These are phyloP conservation scores for Cephus pulcher DNA, from an alignment of 2,888 invertebrate species.

Conservation along the genomic window DNA sequence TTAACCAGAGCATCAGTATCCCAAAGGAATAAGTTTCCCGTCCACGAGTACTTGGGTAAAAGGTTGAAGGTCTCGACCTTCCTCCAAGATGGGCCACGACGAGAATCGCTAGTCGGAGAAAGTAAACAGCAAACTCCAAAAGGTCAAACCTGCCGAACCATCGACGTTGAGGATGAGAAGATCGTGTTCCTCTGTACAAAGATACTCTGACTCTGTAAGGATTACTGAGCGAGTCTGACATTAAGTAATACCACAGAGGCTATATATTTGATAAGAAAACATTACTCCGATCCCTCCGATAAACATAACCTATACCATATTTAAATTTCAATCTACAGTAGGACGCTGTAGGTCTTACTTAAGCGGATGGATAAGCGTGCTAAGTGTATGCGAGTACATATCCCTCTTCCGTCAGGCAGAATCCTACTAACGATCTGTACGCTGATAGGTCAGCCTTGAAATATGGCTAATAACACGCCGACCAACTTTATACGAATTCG, in stretches of 20 bases:
- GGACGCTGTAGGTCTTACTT: conserved; percentile 30
- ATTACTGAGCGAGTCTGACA: not conserved
- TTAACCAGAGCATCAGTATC: not conserved
- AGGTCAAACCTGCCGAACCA: not conserved
- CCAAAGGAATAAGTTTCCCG: not conserved
- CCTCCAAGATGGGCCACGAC: not conserved
- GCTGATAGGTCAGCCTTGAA: conserved; percentile 40
- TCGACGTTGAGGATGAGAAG: not conserved
- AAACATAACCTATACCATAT: not conserved
- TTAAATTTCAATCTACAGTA: not conserved
- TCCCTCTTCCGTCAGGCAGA: conserved; percentile 46
- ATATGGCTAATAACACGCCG: conserved; percentile 27
- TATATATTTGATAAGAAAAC: not conserved
- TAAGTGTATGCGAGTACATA: conserved; percentile 55
- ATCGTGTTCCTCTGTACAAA: not conserved
- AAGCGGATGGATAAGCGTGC: conserved; percentile 61
- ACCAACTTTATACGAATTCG: not conserved
- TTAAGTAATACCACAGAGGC: not conserved
- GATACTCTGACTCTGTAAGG: not conserved
- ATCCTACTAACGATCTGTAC: conserved; percentile 28
- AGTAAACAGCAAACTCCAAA: not conserved
- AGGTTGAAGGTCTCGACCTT: not conserved
- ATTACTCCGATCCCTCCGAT: not conserved
- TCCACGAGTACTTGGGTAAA: not conserved
- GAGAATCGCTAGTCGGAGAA: not conserved